A percentile compares a stretch with the other conserved stretches of the same genome.
phyloP scores from a whole-genome alignment of 2,888 invertebrate species.

The Phragmatobia fuliginosa region DNA sequence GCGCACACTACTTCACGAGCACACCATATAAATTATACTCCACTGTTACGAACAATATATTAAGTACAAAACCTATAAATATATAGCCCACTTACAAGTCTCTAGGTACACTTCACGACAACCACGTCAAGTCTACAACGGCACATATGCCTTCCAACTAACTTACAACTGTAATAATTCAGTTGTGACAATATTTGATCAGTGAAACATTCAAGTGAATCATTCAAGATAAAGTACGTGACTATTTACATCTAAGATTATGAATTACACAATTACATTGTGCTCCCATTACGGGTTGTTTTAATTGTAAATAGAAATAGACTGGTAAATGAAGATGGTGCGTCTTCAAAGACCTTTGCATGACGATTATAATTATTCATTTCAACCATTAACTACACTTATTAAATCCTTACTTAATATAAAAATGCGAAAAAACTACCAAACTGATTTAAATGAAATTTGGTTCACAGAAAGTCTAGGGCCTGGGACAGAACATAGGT shows the following conservation, averaged over 20 bases:
- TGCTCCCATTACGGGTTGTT: background rate
- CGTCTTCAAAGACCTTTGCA: too few species aligned
- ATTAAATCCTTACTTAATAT: too few species aligned
- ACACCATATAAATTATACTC: too few species aligned
- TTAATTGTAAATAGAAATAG: background rate
- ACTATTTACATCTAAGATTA: slow-evolving; percentile 6
- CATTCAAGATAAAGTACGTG: slow-evolving; percentile 4
- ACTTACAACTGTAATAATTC: slow-evolving; percentile 23
- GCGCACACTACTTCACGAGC: too few species aligned
- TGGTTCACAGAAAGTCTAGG: too few species aligned
- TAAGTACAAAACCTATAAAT: too few species aligned
- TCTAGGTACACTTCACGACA: background rate
- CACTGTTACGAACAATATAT: too few species aligned
- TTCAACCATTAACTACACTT: too few species aligned
- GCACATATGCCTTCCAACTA: slow-evolving; percentile 19
- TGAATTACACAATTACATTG: background rate
- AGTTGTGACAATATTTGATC: slow-evolving; percentile 53
- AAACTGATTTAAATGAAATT: too few species aligned
- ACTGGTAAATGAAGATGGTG: background rate
- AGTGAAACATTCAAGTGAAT: slow-evolving; percentile 23
- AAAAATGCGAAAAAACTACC: too few species aligned
- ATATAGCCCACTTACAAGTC: background rate
- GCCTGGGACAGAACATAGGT: too few species aligned
- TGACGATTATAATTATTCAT: too few species aligned
- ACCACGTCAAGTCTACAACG: background rate